Percentiles rank a stretch among this genome's conserved stretches.
phyloP scores from a whole-genome alignment of 2,113 vertebrate species.

The Zosterops lateralis region DNA sequence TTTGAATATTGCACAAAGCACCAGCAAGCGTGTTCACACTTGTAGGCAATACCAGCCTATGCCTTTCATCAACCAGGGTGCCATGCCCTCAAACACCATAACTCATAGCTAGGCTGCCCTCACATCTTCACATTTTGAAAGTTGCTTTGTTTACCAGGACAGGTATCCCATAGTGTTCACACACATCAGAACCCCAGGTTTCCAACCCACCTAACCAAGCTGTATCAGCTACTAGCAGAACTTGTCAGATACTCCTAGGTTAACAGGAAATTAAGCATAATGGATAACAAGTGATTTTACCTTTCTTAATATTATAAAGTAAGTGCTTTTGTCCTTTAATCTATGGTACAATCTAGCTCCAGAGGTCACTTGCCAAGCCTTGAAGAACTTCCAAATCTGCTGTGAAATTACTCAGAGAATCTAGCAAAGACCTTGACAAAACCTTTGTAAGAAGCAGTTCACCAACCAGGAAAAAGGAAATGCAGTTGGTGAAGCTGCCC shows the following conservation, averaged over 20 bases:
- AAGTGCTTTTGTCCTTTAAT: not conserved
- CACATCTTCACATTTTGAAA: not conserved
- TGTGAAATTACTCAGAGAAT: not conserved
- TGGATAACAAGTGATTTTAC: not conserved
- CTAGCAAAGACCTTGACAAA: not conserved
- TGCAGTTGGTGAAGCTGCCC: not conserved
- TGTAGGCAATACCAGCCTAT: not conserved
- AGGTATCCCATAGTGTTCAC: not conserved
- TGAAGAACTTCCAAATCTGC: not conserved
- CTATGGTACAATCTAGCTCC: not conserved
- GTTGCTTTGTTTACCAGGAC: not conserved
- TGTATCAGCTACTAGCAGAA: not conserved
- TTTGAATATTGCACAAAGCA: not conserved
- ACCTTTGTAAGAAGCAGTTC: not conserved
- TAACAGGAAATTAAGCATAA: not conserved
- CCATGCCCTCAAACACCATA: not conserved
- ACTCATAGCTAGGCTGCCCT: not conserved
- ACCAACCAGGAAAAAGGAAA: not conserved
- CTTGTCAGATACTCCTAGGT: not conserved
- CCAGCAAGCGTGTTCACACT: not conserved
- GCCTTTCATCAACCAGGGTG: not conserved
- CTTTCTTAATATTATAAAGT: not conserved
- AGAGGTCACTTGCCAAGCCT: not conserved
- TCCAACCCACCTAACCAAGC: rapidly evolving
- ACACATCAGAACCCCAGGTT: rapidly evolving